phyloP scores from a whole-genome alignment of 2,113 vertebrate species.

The Leptobrachium ailaonicum region DNA sequence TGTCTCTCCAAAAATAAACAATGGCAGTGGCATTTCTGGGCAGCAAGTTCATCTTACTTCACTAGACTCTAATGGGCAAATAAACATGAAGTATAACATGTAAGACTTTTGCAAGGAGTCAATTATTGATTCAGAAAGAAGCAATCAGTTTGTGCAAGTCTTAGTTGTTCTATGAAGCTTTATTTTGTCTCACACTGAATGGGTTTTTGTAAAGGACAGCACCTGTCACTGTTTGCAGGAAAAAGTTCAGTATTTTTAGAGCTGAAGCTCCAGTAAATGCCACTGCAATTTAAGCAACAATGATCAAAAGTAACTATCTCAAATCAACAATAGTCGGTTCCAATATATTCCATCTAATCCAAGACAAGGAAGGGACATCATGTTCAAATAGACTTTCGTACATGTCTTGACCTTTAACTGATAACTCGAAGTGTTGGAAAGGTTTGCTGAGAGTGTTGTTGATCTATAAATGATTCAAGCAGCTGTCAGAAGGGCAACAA shows the following conservation, averaged over 20 bases:
- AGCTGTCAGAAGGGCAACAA: not conserved
- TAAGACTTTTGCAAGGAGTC: not conserved
- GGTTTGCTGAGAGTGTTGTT: not conserved
- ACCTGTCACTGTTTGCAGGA: slow-evolving; percentile 44
- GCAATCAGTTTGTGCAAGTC: slow-evolving; percentile 18
- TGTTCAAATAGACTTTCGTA: slow-evolving; percentile 62
- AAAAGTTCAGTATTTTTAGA: slow-evolving; percentile 50
- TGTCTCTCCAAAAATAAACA: not conserved
- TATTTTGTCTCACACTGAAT: slow-evolving; percentile 49
- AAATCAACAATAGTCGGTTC: slow-evolving; percentile 53
- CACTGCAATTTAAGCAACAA: slow-evolving; percentile 56
- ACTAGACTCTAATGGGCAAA: not conserved
- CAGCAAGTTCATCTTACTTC: not conserved
- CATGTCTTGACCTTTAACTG: slow-evolving; percentile 60
- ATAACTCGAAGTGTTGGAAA: slow-evolving; percentile 50
- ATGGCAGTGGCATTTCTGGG: not conserved
- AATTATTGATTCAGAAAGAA: slow-evolving; percentile 12
- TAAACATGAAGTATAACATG: not conserved
- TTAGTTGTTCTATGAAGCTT: slow-evolving; percentile 2
- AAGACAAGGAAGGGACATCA: slow-evolving; percentile 61
- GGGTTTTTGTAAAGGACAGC: slow-evolving; percentile 19
- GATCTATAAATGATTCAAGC: not conserved
- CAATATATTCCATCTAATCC: slow-evolving; percentile 57
- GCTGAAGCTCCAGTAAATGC: slow-evolving; percentile 55
- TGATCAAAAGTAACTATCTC: slow-evolving; percentile 56